Base-by-base conservation (phyloP, 2,113 vertebrate genomes). In the Prionailurus viverrinus region DNA sequence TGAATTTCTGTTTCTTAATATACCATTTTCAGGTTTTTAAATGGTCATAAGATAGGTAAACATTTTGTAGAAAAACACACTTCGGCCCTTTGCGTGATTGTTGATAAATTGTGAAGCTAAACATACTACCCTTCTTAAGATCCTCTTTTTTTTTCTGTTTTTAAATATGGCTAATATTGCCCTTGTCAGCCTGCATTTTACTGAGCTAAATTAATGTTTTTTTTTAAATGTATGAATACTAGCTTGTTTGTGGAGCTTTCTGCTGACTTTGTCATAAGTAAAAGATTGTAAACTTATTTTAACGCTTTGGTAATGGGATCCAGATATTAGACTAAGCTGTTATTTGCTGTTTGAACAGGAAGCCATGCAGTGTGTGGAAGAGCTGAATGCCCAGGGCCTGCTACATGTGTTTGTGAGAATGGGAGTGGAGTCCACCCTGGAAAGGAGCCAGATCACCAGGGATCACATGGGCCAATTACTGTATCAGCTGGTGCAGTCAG, bases 381-480 rank as follows among this genome's bases (percentile, higher is more conserved):
- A 99, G 98, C 98, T 99, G 84, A 98, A 98, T 2, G 73, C 99
- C 97, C 98, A 98, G 76, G 97, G 97, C 27, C 98, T 99, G 97
- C 99, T 99, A 65, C 98, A 99, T 7, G 97, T 99, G 66, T 99
- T 99, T 11, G 99, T 99, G 94, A 99, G 98, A 0, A 99, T 99
- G 39, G 99, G 99, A 25, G 99, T 99, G 97, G 99, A 99, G 97
- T 99, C 99, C 0, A 99, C 99, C 15, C 99, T 99, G 86, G 99
- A 99, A 98, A 98, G 99, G 95, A 99, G 99, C 91, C 99, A 99
- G 98, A 99, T 99, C 98, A 99, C 99, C 95, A 99, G 99, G 98
- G 99, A 99, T 97, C 99, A 99, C 99, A 99, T 99, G 99, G 99
- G 99, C 91, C 99, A 99, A 96, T 98, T 99, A 79, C 97, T 99